Conservation (phyloP, 2,113 vertebrate species). For the Ceuthmochares aereus region DNA sequence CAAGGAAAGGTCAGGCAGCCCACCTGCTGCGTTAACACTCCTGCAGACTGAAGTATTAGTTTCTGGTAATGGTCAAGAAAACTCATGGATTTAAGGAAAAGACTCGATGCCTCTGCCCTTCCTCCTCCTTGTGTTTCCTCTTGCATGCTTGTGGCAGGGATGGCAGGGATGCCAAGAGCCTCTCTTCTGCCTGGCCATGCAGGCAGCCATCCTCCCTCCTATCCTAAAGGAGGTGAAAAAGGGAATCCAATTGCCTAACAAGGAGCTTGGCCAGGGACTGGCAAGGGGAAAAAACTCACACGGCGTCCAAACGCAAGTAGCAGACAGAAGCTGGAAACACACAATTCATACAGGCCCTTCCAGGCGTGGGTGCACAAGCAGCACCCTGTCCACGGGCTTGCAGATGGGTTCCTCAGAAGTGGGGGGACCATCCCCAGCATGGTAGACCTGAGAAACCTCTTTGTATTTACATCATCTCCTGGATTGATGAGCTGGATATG, state of each 20-base stretch:
- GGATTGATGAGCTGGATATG: background rate
- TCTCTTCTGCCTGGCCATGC: background rate
- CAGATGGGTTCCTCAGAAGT: background rate
- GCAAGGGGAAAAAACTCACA: background rate
- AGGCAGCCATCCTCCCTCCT: background rate
- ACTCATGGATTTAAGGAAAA: background rate
- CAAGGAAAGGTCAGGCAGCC: background rate
- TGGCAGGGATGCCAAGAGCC: background rate
- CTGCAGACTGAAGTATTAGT: background rate
- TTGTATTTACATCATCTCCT: background rate
- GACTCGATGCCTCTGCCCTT: background rate
- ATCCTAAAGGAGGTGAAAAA: background rate
- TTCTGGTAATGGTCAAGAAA: background rate
- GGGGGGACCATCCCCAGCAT: background rate
- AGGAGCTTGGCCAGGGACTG: background rate
- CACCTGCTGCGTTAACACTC: background rate
- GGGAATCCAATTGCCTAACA: rapidly evolving
- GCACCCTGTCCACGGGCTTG: background rate
- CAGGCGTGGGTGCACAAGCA: rapidly evolving
- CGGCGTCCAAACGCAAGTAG: background rate
- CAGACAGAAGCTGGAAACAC: background rate
- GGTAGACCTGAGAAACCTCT: background rate
- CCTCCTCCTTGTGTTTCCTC: background rate
- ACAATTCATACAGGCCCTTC: rapidly evolving
- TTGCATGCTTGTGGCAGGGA: background rate